phyloP scores from a whole-genome alignment of 2,113 vertebrate genomes.

The Gymnorhina tibicen region DNA sequence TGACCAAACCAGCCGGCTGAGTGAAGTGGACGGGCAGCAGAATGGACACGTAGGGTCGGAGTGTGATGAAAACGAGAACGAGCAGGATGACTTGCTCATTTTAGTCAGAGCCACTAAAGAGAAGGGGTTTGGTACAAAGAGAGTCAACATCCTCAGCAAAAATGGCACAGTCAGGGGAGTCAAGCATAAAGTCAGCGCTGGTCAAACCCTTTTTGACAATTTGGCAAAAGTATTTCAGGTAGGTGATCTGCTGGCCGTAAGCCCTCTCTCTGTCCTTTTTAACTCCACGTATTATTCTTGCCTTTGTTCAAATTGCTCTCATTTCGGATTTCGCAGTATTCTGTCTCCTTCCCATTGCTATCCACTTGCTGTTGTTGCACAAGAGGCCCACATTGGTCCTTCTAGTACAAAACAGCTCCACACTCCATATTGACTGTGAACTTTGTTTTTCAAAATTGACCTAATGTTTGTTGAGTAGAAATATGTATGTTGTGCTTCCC shows the following conservation, averaged over 20 bases:
- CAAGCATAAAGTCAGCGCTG: slow-evolving; percentile 96
- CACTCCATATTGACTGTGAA: background rate
- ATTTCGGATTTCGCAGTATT: background rate
- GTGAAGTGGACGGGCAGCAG: slow-evolving; percentile 76
- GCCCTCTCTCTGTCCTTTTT: background rate
- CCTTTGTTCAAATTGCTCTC: background rate
- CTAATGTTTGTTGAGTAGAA: background rate
- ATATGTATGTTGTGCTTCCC: background rate
- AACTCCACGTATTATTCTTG: background rate
- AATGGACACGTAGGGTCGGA: slow-evolving; percentile 78
- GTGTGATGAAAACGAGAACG: slow-evolving; percentile 79
- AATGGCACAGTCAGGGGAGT: slow-evolving; percentile 96
- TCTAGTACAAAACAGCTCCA: background rate
- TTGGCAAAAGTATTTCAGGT: slow-evolving; percentile 84
- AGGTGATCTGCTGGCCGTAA: slow-evolving; percentile 58
- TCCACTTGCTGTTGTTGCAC: background rate
- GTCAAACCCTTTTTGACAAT: slow-evolving; percentile 92
- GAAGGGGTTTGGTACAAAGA: slow-evolving; percentile 82
- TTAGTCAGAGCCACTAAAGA: slow-evolving; percentile 84
- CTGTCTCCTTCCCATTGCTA: background rate
- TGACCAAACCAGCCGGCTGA: slow-evolving; percentile 81
- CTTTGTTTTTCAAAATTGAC: background rate
- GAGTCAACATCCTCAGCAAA: slow-evolving; percentile 96
- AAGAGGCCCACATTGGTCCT: background rate
- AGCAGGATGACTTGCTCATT: slow-evolving; percentile 84